Evolutionary conservation across 2,113 vertebrate species (phyloP).

Genomic region (Mus spicilegus): DNA sequence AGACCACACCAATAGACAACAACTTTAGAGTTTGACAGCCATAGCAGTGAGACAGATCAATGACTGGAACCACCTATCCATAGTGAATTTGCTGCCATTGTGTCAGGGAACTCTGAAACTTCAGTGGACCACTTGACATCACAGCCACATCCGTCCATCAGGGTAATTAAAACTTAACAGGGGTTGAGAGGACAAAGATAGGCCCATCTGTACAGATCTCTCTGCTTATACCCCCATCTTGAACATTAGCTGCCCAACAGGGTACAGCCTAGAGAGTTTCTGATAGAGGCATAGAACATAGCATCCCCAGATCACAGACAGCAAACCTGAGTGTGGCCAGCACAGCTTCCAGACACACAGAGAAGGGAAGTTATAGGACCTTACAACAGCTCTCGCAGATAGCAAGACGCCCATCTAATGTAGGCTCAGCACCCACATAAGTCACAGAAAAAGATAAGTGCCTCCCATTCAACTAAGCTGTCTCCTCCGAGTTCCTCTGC

Average conservation of each 20-base stretch:
- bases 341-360: neutral
- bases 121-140: neutral
- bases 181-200: neutral
- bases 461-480: neutral
- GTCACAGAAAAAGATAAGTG: neutral
- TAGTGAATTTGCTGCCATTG: neutral
- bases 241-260: neutral
- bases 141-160: neutral
- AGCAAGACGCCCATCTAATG: too few species aligned
- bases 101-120: neutral
- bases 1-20: neutral
- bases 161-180: too few species aligned
- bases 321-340: too few species aligned
- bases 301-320: neutral
- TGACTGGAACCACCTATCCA: too few species aligned
- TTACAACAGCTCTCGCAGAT: neutral
- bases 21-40: neutral
- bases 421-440: neutral
- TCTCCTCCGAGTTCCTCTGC: too few species aligned
- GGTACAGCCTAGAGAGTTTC: neutral
- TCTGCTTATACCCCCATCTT: neutral
- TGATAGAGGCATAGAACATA: neutral
- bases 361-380: neutral
- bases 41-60: too few species aligned
- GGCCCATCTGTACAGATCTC: neutral